Evolutionary conservation across 2,888 invertebrate genomes (phyloP), one percentile per base, ranked within the genome.

Genomic region (Trissolcus brochymenae): DNA sequence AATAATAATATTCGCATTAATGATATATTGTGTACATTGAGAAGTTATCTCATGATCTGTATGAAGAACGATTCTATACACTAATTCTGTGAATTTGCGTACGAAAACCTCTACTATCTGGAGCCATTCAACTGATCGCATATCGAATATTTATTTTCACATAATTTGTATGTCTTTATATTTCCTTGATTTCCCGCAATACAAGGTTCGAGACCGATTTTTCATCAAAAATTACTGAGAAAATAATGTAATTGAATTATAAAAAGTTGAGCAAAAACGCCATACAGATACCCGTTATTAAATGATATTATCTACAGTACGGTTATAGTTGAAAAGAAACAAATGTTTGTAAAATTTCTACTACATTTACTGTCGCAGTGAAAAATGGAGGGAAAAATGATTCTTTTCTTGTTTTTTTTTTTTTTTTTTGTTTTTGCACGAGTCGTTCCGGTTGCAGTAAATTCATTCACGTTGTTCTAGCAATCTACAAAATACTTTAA

Each of bases 401-500:
- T 11, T 35, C 9, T 1, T 11, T 35, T 35, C 35, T 35, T n/a
- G n/a, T n/a, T n/a, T n/a, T n/a, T n/a, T n/a, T n/a, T n/a, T n/a
- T n/a, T n/a, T n/a, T n/a, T n/a, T n/a, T 35, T 35, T 35, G 35
- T 35, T 35, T 35, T 11, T 35, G 35, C 35, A 11, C 35, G 35
- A 35, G 35, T 35, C 35, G 35, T 46, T 46, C 46, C 16, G n/a
- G n/a, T 46, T 16, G 16, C 7, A 54, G 29, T 53, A 7, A 59
- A 59, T 57, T 56, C 53, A 40, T 60, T 54, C 35, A 14, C 41
- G 62, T 62, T 62, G 70, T 54, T 49, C 14, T 46, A 51, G 21
- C 25, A 46, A 66, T 60, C 29, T 57, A 67, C 62, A 62, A 67
- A 74, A 62, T 74, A 67, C 29, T 74, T 41, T 57, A 67, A 67